Evolutionary conservation across 2,888 invertebrate genomes (phyloP), one percentile per base, ranked within the genome.

Genomic region (Rhagium mordax): DNA sequence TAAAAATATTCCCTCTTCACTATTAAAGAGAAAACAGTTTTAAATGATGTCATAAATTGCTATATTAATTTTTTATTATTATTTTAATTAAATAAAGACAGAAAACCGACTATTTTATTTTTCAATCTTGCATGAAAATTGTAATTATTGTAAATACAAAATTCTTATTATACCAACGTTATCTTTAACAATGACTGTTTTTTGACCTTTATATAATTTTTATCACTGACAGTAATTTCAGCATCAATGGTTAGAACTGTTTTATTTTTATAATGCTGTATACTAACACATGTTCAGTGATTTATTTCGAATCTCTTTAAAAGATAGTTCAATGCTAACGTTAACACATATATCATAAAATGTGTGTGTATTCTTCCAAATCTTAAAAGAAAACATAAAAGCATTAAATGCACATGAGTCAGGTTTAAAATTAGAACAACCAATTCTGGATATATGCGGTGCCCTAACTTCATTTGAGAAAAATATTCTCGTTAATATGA

Each of bases 361-460:
- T 41, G 41, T n/a, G 41, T 41, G 41, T 41, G n/a, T 41, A 41
- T 41, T 41, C 41, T 41, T 41, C 41, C 41, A 41, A 41, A 64
- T 29, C 53, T 10, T 20, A 27, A 53, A 51, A 20, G 6, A 65
- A 53, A 51, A 65, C 20, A 27, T 33, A 53, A 53, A 65, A 59
- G 65, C 51, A 33, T 65, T 53, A 53, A 29, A 65, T 65, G 27
- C 29, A 65, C 51, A 51, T 65, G 53, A 53, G 53, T 65, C 53
- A 20, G 18, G 53, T 15, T 15, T 55, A 33, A 51, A 65, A 65
- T 53, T 65, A 65, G 53, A 8, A 15, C 8, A 33, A 65, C n/a
- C 18, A 51, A 65, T 65, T 65, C 41, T 53, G 41, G 65, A 53
- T 51, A 18, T 18, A 18, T 18, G 18, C 18, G n/a, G 41, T n/a